Evolutionary conservation across 2,888 invertebrate species (phyloP).

Genomic region (Teleogryllus oceanicus): DNA sequence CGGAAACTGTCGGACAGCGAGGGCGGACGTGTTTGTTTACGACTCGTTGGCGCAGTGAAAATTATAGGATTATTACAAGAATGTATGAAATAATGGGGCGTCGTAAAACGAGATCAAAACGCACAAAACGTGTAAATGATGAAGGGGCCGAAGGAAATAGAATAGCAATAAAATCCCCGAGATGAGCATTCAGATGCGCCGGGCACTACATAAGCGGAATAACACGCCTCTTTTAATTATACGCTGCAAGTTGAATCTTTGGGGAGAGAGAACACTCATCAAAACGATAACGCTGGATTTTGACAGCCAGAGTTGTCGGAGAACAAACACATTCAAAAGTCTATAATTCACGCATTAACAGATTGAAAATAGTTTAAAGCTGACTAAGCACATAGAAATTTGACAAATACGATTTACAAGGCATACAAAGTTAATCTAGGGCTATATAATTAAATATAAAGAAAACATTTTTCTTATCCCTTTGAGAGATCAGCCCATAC

Average conservation of each 20-base stretch:
- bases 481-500: too few species aligned
- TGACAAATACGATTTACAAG: background rate
- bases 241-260: background rate
- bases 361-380: conserved; percentile 1
- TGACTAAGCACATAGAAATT: background rate
- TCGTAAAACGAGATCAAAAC: conserved; percentile 18
- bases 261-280: background rate
- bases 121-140: conserved; percentile 18
- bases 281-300: background rate
- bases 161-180: conserved; percentile 1
- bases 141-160: conserved; percentile 1
- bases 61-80: conserved; percentile 3
- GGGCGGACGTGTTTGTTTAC: background rate
- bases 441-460: background rate
- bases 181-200: background rate
- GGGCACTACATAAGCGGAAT: background rate
- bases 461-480: background rate
- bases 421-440: background rate
- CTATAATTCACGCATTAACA: conserved; percentile 18
- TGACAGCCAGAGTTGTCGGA: background rate
- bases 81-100: conserved; percentile 18
- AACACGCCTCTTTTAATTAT: background rate
- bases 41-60: background rate
- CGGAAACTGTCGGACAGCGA: background rate
- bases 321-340: background rate